Evolutionary conservation across 2,888 invertebrate species (phyloP), one percentile per base, ranked within the genome.

Genomic region (Tuberolachnus salignus): DNA sequence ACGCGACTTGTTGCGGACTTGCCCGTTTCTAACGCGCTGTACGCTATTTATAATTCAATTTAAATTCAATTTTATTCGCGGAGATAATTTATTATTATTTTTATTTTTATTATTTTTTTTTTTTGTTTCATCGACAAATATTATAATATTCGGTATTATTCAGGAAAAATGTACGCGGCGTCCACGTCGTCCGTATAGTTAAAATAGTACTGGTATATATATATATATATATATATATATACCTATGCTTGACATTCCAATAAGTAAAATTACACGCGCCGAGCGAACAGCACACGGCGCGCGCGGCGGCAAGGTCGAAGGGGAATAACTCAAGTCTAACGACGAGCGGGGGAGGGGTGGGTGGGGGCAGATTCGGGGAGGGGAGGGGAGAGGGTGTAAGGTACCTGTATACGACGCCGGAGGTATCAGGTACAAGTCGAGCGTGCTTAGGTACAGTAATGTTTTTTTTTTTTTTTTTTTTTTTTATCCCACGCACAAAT

Each of bases 341-440:
- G 3, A 34, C 6, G 34, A n/a, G n/a, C n/a, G 34, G 34, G 34
- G 34, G 34, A 34, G 34, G 34, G 3, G 34, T 34, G 34, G 67
- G 16, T n/a, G n/a, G n/a, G n/a, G n/a, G n/a, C n/a, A n/a, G n/a
- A n/a, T n/a, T n/a, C n/a, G 34, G 34, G 34, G 34, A 34, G 34
- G 34, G 3, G 34, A 4, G 34, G 67, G 16, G n/a, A n/a, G n/a
- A 23, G 10, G 67, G 67, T 26, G 6, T n/a, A 51, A 26, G 49
- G 26, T 51, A 21, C 46, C 49, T 66, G 23, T 67, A n/a, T 23
- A 67, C 49, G 26, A 67, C 13, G n/a, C 66, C 26, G 26, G 66
- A 26, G 49, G 66, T 67, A 67, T 67, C 49, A 26, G 67, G 67
- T 67, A 67, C 67, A 51, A 67, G 49, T 51, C 67, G 49, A 67